Percentiles rank a stretch among this genome's conserved stretches.
These are phyloP conservation scores for Actias luna DNA, from an alignment of 2,888 invertebrate species.

Conservation along the genomic window DNA sequence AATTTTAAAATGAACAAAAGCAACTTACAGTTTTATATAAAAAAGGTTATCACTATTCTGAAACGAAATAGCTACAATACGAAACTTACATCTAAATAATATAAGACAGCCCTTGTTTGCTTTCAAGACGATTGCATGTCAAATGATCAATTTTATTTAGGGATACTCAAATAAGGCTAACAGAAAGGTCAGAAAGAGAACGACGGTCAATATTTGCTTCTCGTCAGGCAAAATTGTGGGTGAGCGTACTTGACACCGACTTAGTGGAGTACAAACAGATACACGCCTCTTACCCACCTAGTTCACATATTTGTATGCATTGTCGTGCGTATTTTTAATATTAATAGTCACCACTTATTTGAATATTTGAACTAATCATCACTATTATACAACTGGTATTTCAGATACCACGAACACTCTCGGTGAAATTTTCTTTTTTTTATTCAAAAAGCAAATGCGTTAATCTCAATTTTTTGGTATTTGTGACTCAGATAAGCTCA, in stretches of 20 bases:
- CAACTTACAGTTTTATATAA: no score
- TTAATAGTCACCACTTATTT: neutral
- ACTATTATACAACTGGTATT: no score
- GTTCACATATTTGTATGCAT: slow-evolving; percentile 9
- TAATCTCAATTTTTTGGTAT: no score
- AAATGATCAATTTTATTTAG: slow-evolving; percentile 40
- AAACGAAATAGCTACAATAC: neutral
- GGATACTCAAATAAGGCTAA: slow-evolving; percentile 44
- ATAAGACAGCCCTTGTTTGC: slow-evolving; percentile 16
- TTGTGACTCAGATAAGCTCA: no score
- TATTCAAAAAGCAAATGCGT: no score
- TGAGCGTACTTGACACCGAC: slow-evolving; percentile 52
- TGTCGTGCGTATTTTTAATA: slow-evolving; percentile 17
- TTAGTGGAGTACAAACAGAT: slow-evolving; percentile 67
- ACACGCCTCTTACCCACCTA: slow-evolving; percentile 21
- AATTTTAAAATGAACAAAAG: no score
- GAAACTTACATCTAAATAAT: neutral
- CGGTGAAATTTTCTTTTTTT: no score
- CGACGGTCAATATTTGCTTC: slow-evolving; percentile 66
- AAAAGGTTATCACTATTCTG: no score
- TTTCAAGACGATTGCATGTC: slow-evolving; percentile 25
- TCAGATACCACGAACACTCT: neutral
- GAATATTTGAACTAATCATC: neutral
- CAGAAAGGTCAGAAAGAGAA: slow-evolving; percentile 54
- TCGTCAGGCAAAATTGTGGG: slow-evolving; percentile 63